A percentile compares a stretch with the other conserved stretches of the same genome.
phyloP scores from a whole-genome alignment of 2,888 invertebrate genomes.

The Drymonia ruficornis region DNA sequence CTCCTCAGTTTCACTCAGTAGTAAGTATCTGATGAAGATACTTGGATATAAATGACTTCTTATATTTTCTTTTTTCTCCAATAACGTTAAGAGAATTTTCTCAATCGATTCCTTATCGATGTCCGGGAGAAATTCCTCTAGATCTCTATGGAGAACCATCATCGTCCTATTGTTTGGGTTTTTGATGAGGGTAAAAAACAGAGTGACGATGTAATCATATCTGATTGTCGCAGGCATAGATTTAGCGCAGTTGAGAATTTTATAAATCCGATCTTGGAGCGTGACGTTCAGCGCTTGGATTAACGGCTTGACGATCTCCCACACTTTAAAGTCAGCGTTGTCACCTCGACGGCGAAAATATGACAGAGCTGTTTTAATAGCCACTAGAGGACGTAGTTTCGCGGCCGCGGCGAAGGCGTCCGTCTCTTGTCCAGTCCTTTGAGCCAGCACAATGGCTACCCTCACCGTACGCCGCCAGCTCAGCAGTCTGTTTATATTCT shows the following conservation, averaged over 20 bases:
- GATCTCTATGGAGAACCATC: slow-evolving; percentile 34
- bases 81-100: slow-evolving; percentile 29
- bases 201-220: slow-evolving; percentile 48
- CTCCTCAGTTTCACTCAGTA: slow-evolving; percentile 45
- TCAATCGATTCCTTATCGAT: slow-evolving; percentile 39
- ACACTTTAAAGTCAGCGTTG: slow-evolving; percentile 41
- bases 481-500: slow-evolving; percentile 38
- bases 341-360: slow-evolving; percentile 35
- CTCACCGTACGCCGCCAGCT: slow-evolving; percentile 47
- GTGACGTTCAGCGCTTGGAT: slow-evolving; percentile 29
- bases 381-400: slow-evolving; percentile 42
- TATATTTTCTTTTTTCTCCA: slow-evolving; percentile 11
- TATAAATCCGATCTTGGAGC: not conserved
- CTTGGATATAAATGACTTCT: slow-evolving; percentile 28
- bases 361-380: slow-evolving; percentile 45
- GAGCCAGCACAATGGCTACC: slow-evolving; percentile 48
- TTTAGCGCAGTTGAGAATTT: slow-evolving; percentile 11
- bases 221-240: slow-evolving; percentile 44
- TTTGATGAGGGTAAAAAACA: slow-evolving; percentile 43
- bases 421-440: slow-evolving; percentile 33
- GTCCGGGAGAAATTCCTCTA: slow-evolving; percentile 43
- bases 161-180: slow-evolving; percentile 21
- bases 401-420: slow-evolving; percentile 40
- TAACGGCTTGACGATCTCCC: slow-evolving; percentile 50
- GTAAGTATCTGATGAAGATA: slow-evolving; percentile 53